Evolutionary conservation across 2,797 vertebrate genomes (phyloP).

Genomic region (Paguma larvata): DNA sequence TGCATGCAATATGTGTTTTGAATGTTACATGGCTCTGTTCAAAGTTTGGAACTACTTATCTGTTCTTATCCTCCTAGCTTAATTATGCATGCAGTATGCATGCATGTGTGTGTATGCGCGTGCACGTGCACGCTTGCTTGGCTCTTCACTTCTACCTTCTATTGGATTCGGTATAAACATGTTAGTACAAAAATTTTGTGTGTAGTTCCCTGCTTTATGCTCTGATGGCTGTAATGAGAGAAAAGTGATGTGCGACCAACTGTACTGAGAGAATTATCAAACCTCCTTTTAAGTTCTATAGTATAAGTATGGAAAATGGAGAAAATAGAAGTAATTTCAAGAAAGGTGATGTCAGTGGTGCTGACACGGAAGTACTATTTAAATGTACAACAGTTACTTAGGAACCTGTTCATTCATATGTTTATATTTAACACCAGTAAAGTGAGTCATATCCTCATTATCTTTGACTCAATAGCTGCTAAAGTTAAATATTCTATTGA

Average conservation of each 20-base stretch:
- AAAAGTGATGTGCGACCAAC: not conserved
- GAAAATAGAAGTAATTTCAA: constrained; percentile 52
- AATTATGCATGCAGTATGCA: not conserved
- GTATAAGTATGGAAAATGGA: not conserved
- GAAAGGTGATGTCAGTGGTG: constrained; percentile 18
- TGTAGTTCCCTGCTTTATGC: not conserved
- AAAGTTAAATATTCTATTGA: constrained; percentile 43
- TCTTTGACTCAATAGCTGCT: constrained; percentile 55
- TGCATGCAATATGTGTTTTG: not conserved
- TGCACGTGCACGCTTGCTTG: not conserved
- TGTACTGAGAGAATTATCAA: constrained; percentile 1
- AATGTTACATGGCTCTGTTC: not conserved
- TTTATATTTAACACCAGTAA: constrained; percentile 65
- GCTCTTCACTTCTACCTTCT: not conserved
- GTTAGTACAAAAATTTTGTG: not conserved
- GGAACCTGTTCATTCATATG: constrained; percentile 8
- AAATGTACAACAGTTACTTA: constrained; percentile 47
- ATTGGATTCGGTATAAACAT: not conserved
- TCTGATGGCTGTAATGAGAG: not conserved
- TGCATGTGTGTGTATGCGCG: not conserved
- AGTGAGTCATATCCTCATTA: constrained; percentile 69
- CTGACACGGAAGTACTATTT: constrained; percentile 35
- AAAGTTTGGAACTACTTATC: not conserved
- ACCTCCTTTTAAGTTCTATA: not conserved
- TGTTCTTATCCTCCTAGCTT: not conserved